Conservation (phyloP, 92 coral and sea anemone species). For the Phenganax marumi region DNA sequence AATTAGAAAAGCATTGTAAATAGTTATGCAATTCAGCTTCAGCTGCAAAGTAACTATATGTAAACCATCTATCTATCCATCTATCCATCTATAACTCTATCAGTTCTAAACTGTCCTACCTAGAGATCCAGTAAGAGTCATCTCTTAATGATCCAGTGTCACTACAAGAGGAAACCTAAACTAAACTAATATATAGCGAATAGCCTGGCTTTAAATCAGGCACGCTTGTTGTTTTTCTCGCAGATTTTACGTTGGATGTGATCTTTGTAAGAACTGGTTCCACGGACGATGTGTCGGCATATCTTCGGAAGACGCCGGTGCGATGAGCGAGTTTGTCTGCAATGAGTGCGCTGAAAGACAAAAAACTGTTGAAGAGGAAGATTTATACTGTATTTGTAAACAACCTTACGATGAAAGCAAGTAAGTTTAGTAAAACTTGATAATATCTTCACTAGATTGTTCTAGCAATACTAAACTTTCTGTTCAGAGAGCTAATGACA, state of each 20-base stretch:
- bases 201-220: not conserved
- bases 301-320: conserved; percentile 70
- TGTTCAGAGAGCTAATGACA: too few species aligned
- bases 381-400: conserved; percentile 85
- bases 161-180: too few species aligned
- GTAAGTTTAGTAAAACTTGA: conserved; percentile 44
- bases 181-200: too few species aligned
- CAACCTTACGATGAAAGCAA: conserved; percentile 96
- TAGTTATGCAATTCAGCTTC: too few species aligned
- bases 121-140: not conserved
- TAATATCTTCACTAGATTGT: not conserved
- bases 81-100: too few species aligned
- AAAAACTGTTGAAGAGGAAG: conserved; percentile 90
- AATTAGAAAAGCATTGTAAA: too few species aligned
- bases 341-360: conserved; percentile 80
- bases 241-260: conserved; percentile 96
- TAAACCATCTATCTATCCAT: too few species aligned
- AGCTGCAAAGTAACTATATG: too few species aligned
- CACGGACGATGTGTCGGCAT: conserved; percentile 94
- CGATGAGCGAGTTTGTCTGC: conserved; percentile 84
- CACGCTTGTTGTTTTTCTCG: not conserved
- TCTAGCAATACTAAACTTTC: too few species aligned
- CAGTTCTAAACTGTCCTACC: too few species aligned
- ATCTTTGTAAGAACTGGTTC: conserved; percentile 99
- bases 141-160: not conserved